Conservation (phyloP, 2,797 vertebrate species). For the Leuciscus waleckii region DNA sequence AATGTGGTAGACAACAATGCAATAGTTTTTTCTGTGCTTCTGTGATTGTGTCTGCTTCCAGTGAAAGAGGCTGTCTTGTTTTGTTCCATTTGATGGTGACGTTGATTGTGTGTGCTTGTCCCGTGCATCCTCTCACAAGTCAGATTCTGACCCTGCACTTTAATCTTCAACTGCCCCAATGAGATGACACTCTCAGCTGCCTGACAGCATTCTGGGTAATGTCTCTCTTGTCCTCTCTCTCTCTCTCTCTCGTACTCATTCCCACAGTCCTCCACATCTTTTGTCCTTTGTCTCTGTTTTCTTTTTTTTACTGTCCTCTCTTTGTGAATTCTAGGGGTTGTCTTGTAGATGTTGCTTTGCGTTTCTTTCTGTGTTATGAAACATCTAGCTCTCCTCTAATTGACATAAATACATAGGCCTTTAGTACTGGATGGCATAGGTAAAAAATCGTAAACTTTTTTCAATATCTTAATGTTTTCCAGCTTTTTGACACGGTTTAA, state of each 20-base stretch:
- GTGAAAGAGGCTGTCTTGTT: constrained; percentile 46
- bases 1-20: constrained; percentile 8
- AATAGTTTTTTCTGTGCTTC: constrained; percentile 7
- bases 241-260: background rate
- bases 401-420: background rate
- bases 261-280: background rate
- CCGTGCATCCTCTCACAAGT: constrained; percentile 14
- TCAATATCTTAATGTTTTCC: background rate
- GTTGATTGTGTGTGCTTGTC: constrained; percentile 34
- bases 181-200: constrained; percentile 48
- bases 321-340: background rate
- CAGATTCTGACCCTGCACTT: constrained; percentile 24
- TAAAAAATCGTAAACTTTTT: background rate
- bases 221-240: constrained; percentile 16
- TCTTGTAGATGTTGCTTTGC: background rate
- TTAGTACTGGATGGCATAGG: background rate
- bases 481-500: background rate
- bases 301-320: background rate
- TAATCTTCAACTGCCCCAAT: constrained; percentile 50
- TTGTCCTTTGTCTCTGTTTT: background rate
- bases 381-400: background rate
- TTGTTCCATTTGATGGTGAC: constrained; percentile 36
- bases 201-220: constrained; percentile 45
- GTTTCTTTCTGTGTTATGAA: background rate
- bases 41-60: constrained; percentile 38